Evolutionary conservation across 2,888 invertebrate genomes (phyloP), one percentile per base, ranked within the genome.

Genomic region (Drosophila monieri): DNA sequence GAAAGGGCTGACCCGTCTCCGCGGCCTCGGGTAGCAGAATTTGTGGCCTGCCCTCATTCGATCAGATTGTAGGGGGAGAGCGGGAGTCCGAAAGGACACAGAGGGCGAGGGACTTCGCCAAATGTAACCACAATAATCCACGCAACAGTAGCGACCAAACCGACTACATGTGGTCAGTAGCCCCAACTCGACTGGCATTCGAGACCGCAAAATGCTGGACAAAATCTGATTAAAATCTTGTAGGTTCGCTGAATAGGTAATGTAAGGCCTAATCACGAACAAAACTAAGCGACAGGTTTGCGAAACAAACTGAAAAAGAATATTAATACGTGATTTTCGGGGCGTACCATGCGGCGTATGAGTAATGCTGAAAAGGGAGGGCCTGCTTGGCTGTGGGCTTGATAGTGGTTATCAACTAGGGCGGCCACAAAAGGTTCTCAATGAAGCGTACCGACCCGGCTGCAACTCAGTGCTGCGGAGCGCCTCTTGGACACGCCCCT

Each of bases 401-500:
- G 68, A 74, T 78, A 74, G 75, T 80, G 62, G 80, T 75, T 77
- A 80, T 71, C 72, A 70, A 47, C 32, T 58, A 49, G 49, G 44
- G 58, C 47, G 9, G 30, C 32, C 35, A 53, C 46, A 53, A 51
- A 79, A 68, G 74, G 68, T 78, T 77, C 69, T 78, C 54, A 80
- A 78, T 78, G 69, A 80, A 73, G 54, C 69, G 56, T 69, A 52
- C 53, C 41, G 53, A 27, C 47, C 46, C 21, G 18, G 3, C 41
- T 18, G 6, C 41, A 9, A 23, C 21, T 23, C 21, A 23, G 21
- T 23, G 21, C 21, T 23, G 21, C 3, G 15, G 30, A 54, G 67
- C 73, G 62, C 77, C 67, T 77, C 81, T 79, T 78, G 59, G 76
- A 55, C 80, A 84, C 76, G 78, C 79, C 79, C 44, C 64, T 56